Base-by-base conservation (phyloP, 2,888 invertebrate genomes). In the Latheticus oryzae region DNA sequence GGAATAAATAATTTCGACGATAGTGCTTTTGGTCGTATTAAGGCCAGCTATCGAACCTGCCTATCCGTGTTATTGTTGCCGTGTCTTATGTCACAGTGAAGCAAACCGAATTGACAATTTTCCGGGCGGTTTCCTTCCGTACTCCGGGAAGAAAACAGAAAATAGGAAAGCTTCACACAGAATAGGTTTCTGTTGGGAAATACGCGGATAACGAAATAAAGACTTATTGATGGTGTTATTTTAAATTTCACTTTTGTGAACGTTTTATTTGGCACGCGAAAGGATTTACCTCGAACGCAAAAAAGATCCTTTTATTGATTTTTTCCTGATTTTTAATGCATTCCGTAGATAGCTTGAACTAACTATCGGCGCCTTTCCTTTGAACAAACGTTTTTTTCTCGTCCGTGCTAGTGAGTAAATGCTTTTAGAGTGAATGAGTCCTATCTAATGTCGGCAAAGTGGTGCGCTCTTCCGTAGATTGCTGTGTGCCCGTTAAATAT, bases 61-160 rank as follows among this genome's bases (percentile, higher is more conserved):
- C 66, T 73, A 73, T 75, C 73, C 70, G 65, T 67, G 71, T 73
- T 73, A 75, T 74, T 75, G 74, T 75, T 73, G 71, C 72, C 72
- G 73, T 73, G 73, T 73, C 73, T 72, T 58, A 71, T 73, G 73
- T 72, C 72, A 73, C 70, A 67, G 64, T 64, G 71, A 65, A 66
- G 71, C 71, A 72, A 70, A 71, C 72, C 83, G 82, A 85, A 85
- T 85, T 85, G 85, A 79, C 85, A 85, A 85, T 86, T 85, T 85
- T 85, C 84, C 85, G 84, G 83, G 80, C 82, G 84, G 85, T 85
- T 85, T 85, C 83, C 81, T 82, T 80, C 81, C 81, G 82, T 81
- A 61, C 63, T 60, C 61, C 58, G 64, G 60, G 63, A 69, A 66
- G 71, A 70, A 71, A 68, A 71, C 71, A 70, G 73, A 72, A 74